phyloP scores from a whole-genome alignment of 1,140 invertebrate species.

The Euwallacea similis region DNA sequence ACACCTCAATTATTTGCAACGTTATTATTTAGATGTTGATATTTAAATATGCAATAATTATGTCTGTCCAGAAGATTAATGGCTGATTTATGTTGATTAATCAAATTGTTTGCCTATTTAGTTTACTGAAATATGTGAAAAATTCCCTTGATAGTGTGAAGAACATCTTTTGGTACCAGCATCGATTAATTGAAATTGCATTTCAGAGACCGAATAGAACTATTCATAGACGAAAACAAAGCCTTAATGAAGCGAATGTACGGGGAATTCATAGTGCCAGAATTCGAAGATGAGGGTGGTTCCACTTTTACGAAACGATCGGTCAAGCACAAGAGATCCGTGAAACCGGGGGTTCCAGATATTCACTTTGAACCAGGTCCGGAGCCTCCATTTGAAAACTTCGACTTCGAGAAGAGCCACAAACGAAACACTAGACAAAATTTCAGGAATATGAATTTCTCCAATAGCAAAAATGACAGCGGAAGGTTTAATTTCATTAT shows the following conservation, averaged over 20 bases:
- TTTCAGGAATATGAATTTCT: slow-evolving; percentile 55
- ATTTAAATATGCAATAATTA: slow-evolving; percentile 1
- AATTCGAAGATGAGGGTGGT: slow-evolving; percentile 45
- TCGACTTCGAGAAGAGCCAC: slow-evolving; percentile 47
- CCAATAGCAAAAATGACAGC: slow-evolving; percentile 60
- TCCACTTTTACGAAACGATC: slow-evolving; percentile 53
- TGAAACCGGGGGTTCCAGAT: slow-evolving; percentile 58
- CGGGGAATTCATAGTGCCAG: slow-evolving; percentile 76
- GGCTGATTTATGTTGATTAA: background rate
- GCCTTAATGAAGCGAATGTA: slow-evolving; percentile 91
- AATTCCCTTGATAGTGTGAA: too few species aligned
- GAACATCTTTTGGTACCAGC: too few species aligned
- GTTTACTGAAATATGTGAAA: too few species aligned
- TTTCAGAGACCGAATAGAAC: slow-evolving; percentile 82
- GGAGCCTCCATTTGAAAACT: slow-evolving; percentile 43
- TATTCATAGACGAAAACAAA: slow-evolving; percentile 92
- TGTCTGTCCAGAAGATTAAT: background rate
- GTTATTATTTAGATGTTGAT: background rate
- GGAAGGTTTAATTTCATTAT: slow-evolving; percentile 56
- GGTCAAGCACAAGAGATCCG: slow-evolving; percentile 57
- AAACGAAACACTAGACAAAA: slow-evolving; percentile 59
- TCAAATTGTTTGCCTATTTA: too few species aligned
- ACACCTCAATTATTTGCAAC: background rate
- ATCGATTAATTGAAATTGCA: too few species aligned
- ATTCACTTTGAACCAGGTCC: slow-evolving; percentile 54